Percentiles rank a stretch among this genome's conserved stretches.
Evolutionary conservation across 2,888 invertebrate species (phyloP).

Genomic region (Calameuta pallipes): DNA sequence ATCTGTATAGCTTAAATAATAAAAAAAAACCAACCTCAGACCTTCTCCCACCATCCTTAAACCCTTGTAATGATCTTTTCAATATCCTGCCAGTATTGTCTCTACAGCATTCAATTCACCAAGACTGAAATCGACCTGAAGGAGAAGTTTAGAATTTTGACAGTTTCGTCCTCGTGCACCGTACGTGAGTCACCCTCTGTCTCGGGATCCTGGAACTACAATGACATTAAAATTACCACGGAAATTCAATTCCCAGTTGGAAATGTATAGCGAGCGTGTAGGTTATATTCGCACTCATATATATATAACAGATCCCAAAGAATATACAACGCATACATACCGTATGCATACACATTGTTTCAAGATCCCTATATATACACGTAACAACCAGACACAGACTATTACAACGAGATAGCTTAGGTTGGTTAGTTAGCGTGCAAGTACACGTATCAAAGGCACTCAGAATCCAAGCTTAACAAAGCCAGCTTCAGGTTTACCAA

Average conservation of each 20-base stretch:
- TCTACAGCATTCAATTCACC: constrained; percentile 8
- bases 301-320: neutral
- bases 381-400: constrained; percentile 5
- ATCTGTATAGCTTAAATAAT: neutral
- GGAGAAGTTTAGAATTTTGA: neutral
- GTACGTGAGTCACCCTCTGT: constrained; percentile 49
- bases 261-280: constrained; percentile 53
- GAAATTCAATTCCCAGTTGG: constrained; percentile 62
- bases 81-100: neutral
- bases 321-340: neutral
- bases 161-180: neutral
- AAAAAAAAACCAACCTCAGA: neutral
- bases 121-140: constrained; percentile 4
- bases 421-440: constrained; percentile 67
- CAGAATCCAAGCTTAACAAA: constrained; percentile 67
- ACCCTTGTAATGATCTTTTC: neutral
- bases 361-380: constrained; percentile 6
- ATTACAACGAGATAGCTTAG: constrained; percentile 55
- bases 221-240: constrained; percentile 63
- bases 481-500: constrained; percentile 64
- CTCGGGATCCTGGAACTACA: constrained; percentile 45
- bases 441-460: constrained; percentile 68
- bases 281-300: constrained; percentile 21
- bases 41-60: neutral
- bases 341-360: constrained; percentile 14